Conservation (phyloP, 2,113 vertebrate genomes). For the Cavia aperea region DNA sequence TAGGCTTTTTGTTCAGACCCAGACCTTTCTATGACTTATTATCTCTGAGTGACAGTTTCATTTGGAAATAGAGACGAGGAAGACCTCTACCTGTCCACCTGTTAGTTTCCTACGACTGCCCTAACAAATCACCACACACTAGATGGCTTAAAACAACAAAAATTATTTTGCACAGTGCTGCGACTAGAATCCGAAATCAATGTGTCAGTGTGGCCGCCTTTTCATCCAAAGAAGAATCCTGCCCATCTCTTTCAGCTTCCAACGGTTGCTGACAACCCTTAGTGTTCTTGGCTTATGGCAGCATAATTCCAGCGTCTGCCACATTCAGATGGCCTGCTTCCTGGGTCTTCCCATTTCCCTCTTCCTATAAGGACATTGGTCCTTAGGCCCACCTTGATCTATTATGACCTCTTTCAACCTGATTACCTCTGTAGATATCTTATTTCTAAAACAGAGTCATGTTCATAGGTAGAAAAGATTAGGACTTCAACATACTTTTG, state of each 20-base stretch:
- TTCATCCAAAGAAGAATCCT: not conserved
- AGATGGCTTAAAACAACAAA: not conserved
- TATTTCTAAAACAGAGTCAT: not conserved
- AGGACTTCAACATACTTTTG: not conserved
- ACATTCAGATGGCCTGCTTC: not conserved
- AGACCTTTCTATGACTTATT: not conserved
- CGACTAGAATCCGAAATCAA: not conserved
- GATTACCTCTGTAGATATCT: not conserved
- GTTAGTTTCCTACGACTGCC: not conserved
- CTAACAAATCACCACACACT: not conserved
- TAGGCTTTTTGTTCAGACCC: not conserved
- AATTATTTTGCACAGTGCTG: not conserved
- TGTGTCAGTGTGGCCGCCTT: not conserved
- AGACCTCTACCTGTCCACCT: not conserved
- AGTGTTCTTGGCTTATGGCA: not conserved
- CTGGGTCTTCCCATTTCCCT: not conserved
- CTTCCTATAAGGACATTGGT: not conserved
- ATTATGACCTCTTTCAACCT: not conserved
- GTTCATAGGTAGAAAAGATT: not conserved
- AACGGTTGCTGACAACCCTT: not conserved
- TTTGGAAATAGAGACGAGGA: not conserved
- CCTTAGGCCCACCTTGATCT: too few species aligned
- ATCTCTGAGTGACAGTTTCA: not conserved
- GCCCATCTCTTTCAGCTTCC: not conserved
- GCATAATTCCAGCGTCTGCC: too few species aligned